Evolutionary conservation across 2,113 vertebrate genomes (phyloP).

Genomic region (Pterocles orientalis): DNA sequence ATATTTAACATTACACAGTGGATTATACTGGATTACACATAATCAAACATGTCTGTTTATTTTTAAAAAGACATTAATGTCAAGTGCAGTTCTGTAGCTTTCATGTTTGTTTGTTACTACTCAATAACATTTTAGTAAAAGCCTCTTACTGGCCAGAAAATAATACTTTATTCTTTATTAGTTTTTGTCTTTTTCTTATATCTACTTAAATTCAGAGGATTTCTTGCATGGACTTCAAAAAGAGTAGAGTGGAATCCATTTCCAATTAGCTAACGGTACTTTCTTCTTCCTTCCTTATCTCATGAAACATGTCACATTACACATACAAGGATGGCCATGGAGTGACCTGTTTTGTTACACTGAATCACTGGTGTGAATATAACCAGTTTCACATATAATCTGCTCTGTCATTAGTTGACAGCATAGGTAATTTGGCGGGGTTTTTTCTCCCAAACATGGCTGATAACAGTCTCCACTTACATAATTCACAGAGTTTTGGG

Average conservation of each 20-base stretch:
- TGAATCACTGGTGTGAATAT: not conserved
- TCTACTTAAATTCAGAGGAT: not conserved
- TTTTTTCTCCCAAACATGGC: not conserved
- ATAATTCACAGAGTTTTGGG: not conserved
- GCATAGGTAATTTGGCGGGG: not conserved
- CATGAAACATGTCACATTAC: not conserved
- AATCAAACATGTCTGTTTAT: constrained; percentile 42
- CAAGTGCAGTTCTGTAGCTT: constrained; percentile 13
- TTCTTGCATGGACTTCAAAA: not conserved
- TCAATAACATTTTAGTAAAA: not conserved
- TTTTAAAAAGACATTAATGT: not conserved
- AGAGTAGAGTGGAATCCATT: not conserved
- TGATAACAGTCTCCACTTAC: not conserved
- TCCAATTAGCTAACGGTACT: not conserved
- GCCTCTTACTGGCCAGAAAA: not conserved
- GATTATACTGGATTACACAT: constrained; percentile 51
- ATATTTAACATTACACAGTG: constrained; percentile 42
- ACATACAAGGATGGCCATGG: not conserved
- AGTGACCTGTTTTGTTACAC: not conserved
- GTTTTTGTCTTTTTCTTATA: not conserved
- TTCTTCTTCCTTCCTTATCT: not conserved
- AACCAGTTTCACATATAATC: not conserved
- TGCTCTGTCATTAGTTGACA: not conserved
- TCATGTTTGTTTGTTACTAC: constrained; percentile 1
- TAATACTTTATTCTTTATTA: not conserved